Base-by-base conservation (phyloP, 2,888 invertebrate species). In the Saturnia pavonia region DNA sequence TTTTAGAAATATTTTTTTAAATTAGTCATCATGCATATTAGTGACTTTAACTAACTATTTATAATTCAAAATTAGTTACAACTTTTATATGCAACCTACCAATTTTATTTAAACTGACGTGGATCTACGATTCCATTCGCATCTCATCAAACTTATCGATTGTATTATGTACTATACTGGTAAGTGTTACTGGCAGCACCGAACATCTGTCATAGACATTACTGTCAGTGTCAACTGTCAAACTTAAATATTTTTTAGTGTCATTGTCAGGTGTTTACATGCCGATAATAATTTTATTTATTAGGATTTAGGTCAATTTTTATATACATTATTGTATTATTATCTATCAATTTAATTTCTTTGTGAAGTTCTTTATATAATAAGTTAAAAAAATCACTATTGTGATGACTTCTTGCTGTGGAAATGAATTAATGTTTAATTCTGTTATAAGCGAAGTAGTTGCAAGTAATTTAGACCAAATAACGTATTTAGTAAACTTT, bases 361-460 rank as follows among this genome's bases (percentile, higher is more conserved):
- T 70, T 70, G 67, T 54, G 40, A 25, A 25, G 42, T 67, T 54
- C 16, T 67, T 51, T 19, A 60, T 51, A 43, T 72, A 73, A 71
- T 73, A 66, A 51, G 66, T 66, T 14, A 66, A 54, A 74, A 68
- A 75, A 70, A 70, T 70, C 66, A 67, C 54, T 69, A 75, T 85
- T 89, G 93, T 92, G 81, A 94, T 94, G 93, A 91, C 85, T 91
- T 89, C 90, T 86, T 94, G 93, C 88, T 94, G 93, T 76, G 90
- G 92, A 74, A 90, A 91, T 81, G 93, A 94, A 77, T 82, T 89
- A 73, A 75, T 93, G 77, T 86, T 87, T 77, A 89, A 88, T 87
- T 89, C 93, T 74, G 92, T 89, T 73, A 76, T 90, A 74, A 84
- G 85, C 79, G 90, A 93, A 85, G 85, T 93, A 77, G 77, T 92